Evolutionary conservation across 2,797 vertebrate species (phyloP).

Genomic region (Sparidentex hasta): DNA sequence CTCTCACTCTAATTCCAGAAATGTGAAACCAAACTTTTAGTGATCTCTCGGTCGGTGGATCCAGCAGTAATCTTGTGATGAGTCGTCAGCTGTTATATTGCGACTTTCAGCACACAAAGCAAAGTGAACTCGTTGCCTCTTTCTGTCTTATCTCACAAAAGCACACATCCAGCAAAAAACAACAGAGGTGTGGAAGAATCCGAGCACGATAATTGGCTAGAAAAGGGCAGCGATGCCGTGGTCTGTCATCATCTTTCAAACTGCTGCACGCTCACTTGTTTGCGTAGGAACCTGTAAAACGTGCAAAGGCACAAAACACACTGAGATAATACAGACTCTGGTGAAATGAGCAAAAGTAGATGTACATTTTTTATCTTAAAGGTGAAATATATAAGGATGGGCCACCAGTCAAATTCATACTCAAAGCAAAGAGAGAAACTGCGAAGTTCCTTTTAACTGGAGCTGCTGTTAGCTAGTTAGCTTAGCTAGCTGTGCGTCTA

Average conservation of each 20-base stretch:
- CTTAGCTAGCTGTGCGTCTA: too few relatives aligned
- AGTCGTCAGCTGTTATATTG: constrained; percentile 34
- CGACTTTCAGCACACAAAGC: constrained; percentile 30
- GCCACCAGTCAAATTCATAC: too few relatives aligned
- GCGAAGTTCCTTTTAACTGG: too few relatives aligned
- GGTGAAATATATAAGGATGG: too few relatives aligned
- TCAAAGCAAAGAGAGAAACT: too few relatives aligned
- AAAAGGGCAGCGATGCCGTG: constrained; percentile 39
- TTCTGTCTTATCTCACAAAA: constrained; percentile 51
- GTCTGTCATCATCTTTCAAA: constrained; percentile 53
- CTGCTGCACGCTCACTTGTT: constrained; percentile 24
- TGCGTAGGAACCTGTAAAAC: constrained; percentile 28
- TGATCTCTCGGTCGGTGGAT: not conserved
- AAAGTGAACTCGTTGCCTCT: constrained; percentile 11
- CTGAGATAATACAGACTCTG: not conserved
- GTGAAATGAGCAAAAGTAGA: too few relatives aligned
- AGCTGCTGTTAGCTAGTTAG: too few relatives aligned
- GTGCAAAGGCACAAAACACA: not conserved
- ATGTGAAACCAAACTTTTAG: not conserved
- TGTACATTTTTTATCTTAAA: not conserved
- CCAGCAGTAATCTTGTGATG: constrained; percentile 5
- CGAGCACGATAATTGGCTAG: constrained; percentile 42
- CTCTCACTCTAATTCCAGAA: not conserved
- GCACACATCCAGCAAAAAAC: constrained; percentile 47
- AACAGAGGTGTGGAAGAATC: constrained; percentile 38